Conservation (phyloP, 2,888 invertebrate genomes). For the Sesia bembeciformis region DNA sequence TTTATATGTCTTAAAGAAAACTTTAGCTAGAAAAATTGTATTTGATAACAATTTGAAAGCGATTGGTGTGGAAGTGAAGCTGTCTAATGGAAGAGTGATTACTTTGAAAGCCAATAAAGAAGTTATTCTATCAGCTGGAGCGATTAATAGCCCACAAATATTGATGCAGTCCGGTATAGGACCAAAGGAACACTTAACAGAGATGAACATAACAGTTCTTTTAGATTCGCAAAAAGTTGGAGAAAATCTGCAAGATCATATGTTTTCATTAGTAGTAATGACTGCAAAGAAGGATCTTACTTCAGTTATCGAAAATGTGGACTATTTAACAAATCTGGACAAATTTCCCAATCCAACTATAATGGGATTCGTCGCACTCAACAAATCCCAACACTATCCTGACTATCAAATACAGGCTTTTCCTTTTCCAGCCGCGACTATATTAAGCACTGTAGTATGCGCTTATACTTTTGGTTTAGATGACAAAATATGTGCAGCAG, state of each 20-base stretch:
- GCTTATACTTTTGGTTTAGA: slow-evolving; percentile 19
- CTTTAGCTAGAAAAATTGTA: slow-evolving; percentile 28
- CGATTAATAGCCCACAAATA: slow-evolving; percentile 36
- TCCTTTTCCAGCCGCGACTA: slow-evolving; percentile 18
- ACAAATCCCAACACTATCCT: slow-evolving; percentile 30
- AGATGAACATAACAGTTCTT: slow-evolving; percentile 22
- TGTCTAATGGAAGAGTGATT: slow-evolving; percentile 14
- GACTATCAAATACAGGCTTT: slow-evolving; percentile 33
- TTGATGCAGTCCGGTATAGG: slow-evolving; percentile 49
- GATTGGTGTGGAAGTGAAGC: slow-evolving; percentile 26
- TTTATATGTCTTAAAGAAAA: slow-evolving; percentile 32
- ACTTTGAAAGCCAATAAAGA: slow-evolving; percentile 25
- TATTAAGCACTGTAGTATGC: slow-evolving; percentile 23
- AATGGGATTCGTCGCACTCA: slow-evolving; percentile 30
- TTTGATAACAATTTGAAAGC: slow-evolving; percentile 23
- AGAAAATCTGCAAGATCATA: slow-evolving; percentile 38
- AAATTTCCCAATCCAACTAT: slow-evolving; percentile 26
- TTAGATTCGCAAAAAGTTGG: slow-evolving; percentile 34
- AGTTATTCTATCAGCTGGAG: slow-evolving; percentile 39
- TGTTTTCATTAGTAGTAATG: slow-evolving; percentile 23
- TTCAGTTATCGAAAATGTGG: slow-evolving; percentile 18
- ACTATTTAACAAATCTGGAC: slow-evolving; percentile 18
- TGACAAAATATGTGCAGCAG: slow-evolving; percentile 20
- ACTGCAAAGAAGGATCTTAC: slow-evolving; percentile 13
- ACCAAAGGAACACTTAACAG: slow-evolving; percentile 27